A percentile compares a stretch with the other conserved stretches of the same genome.
Conservation (phyloP, 2,888 invertebrate species). For the Eristalis tenax region DNA sequence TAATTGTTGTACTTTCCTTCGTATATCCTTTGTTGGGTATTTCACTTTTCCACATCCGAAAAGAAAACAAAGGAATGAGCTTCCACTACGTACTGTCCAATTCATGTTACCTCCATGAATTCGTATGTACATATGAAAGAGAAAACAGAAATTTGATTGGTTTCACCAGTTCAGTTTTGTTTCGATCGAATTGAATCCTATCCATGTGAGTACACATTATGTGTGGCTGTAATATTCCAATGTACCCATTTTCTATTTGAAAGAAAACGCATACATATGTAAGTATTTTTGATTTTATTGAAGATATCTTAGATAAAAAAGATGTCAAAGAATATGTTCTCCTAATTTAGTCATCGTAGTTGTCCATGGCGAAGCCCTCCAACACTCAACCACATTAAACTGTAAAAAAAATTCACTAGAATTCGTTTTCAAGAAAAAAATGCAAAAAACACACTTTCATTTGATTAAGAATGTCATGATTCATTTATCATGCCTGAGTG, state of each 20-base stretch:
- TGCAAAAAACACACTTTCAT: background rate
- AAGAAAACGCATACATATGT: background rate
- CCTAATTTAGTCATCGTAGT: background rate
- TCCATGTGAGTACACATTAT: background rate
- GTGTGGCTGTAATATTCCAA: background rate
- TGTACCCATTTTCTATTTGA: too few relatives aligned
- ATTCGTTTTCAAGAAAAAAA: background rate
- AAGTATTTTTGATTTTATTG: background rate
- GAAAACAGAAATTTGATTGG: background rate
- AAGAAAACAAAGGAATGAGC: conserved; percentile 2
- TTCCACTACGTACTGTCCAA: background rate
- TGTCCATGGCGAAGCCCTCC: background rate
- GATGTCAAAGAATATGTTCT: background rate
- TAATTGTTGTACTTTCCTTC: background rate
- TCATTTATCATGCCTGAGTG: background rate
- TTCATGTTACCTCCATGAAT: background rate
- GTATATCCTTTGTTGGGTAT: background rate
- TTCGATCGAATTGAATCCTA: background rate
- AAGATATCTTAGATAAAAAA: background rate
- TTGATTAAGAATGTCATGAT: background rate
- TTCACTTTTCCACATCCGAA: background rate
- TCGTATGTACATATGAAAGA: background rate
- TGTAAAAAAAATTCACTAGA: background rate
- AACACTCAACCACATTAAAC: background rate
- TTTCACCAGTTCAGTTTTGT: conserved; percentile 1